Percentiles rank a stretch among this genome's conserved stretches.
These are phyloP conservation scores for Eupithecia pulchellata DNA, from an alignment of 2,888 invertebrate genomes.

Conservation along the genomic window DNA sequence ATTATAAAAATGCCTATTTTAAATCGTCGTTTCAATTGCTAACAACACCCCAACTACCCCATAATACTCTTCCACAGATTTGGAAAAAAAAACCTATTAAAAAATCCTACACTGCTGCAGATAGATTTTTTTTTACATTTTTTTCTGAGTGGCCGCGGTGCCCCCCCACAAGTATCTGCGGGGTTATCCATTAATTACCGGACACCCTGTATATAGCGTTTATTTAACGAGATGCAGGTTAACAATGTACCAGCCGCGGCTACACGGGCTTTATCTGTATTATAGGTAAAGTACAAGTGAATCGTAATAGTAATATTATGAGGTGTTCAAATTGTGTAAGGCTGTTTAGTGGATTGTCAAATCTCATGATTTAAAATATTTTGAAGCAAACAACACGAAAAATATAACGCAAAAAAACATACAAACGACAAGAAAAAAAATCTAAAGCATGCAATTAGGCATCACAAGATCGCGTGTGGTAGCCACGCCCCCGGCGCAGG, in stretches of 20 bases:
- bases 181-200: too few relatives aligned
- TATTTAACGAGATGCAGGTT: neutral
- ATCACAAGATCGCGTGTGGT: slow-evolving; percentile 57
- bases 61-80: too few relatives aligned
- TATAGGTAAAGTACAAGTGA: neutral
- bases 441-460: slow-evolving; percentile 13
- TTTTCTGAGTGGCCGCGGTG: too few relatives aligned
- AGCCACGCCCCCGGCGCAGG: slow-evolving; percentile 65
- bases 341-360: neutral
- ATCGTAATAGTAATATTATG: too few relatives aligned
- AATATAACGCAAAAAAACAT: neutral
- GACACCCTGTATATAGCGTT: neutral
- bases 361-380: neutral
- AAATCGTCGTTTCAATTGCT: too few relatives aligned
- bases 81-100: too few relatives aligned
- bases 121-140: too few relatives aligned
- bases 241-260: neutral
- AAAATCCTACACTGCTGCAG: too few relatives aligned
- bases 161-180: too few relatives aligned
- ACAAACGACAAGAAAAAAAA: slow-evolving; percentile 38
- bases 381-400: neutral
- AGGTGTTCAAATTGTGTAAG: neutral
- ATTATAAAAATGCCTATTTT: too few relatives aligned
- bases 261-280: neutral
- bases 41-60: too few relatives aligned